Base-by-base conservation (phyloP, 2,888 invertebrate genomes). In the Epinotia ramella region DNA sequence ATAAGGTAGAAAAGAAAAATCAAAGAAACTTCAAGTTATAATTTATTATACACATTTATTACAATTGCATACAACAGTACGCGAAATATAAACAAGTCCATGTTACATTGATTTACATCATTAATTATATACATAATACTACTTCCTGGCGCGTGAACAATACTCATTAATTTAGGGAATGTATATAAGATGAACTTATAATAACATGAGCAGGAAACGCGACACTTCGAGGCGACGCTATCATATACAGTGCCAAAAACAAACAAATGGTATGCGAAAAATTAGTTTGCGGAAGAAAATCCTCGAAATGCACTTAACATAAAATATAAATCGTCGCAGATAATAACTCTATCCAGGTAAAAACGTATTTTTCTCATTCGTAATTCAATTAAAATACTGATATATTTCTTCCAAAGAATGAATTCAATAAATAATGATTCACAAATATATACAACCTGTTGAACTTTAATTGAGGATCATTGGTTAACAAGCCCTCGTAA, bases 21-120 rank as follows among this genome's bases (percentile, higher is more conserved):
- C 78, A 77, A 70, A 64, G 2, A 11, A 44, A 24, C 12, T 28
- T 66, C 9, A 9, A 46, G 71, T 56, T 60, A 75, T 77, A 82
- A 77, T 86, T 86, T 87, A 91, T 89, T 92, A 87, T 92, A 92
- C 91, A 93, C 90, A 90, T 94, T 94, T 93, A 94, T 92, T 92
- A 91, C 88, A 89, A 73, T 86, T 87, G 89, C 82, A 90, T 93
- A 93, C 91, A 91, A 90, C 88, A 89, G 90, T 92, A 92, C 87
- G 91, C 91, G 89, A 84, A 84, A 84, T 91, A 89, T 88, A 90
- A 90, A 91, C 89, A 92, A 83, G 87, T 89, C 85, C 87, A 89
- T 88, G 84, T 87, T 83, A 84, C 82, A 84, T 82, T 81, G 80
- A 68, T 75, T 77, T 71, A 76, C 66, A 76, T 88, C 86, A 89